A percentile compares a stretch with the other conserved stretches of the same genome.
These are phyloP conservation scores for Galerucella nymphaeae DNA, from an alignment of 2,888 invertebrate genomes.

Conservation along the genomic window DNA sequence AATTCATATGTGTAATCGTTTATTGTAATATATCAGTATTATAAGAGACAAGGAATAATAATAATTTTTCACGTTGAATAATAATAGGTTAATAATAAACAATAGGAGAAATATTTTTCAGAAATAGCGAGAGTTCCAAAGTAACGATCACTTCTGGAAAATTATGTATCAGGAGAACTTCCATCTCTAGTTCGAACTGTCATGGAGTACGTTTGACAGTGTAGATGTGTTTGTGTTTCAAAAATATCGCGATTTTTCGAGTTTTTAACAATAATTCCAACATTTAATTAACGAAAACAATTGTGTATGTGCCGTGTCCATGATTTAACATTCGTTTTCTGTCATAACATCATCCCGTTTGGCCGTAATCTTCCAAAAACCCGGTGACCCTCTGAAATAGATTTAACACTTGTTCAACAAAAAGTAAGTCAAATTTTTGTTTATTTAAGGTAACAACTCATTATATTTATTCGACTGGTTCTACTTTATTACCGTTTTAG, in stretches of 20 bases:
- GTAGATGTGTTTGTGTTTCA: constrained; percentile 60
- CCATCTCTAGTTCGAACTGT: constrained; percentile 58
- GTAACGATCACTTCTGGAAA: not conserved
- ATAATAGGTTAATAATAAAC: too few species aligned
- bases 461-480: not conserved
- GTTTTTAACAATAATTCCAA: constrained; percentile 58
- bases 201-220: constrained; percentile 64
- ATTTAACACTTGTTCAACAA: constrained; percentile 48
- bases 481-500: not conserved
- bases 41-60: too few species aligned
- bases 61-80: too few species aligned
- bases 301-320: constrained; percentile 54
- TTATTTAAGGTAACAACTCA: constrained; percentile 28
- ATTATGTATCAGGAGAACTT: not conserved
- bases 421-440: constrained; percentile 46
- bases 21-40: too few species aligned
- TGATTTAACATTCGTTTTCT: constrained; percentile 49
- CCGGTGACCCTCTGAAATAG: constrained; percentile 50
- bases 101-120: too few species aligned
- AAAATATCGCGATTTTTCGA: constrained; percentile 61
- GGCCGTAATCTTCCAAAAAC: constrained; percentile 45
- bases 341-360: constrained; percentile 49
- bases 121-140: not conserved
- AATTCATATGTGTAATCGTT: too few species aligned
- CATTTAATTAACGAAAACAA: constrained; percentile 53